Conservation (phyloP, 2,113 vertebrate genomes). For the Bungarus multicinctus region DNA sequence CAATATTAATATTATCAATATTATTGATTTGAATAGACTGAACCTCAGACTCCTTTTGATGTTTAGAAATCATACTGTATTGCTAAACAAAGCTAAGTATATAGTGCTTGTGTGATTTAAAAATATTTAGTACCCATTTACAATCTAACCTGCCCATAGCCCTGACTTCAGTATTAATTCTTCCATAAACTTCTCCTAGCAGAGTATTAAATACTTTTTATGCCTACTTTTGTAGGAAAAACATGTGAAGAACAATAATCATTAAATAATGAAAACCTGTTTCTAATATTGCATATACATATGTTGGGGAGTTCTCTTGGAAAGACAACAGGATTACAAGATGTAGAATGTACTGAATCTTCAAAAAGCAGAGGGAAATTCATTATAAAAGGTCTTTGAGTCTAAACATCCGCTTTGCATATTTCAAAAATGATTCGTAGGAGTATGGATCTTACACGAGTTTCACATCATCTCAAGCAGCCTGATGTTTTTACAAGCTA, state of each 20-base stretch:
- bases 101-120: neutral
- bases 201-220: slow-evolving; percentile 2
- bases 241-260: neutral
- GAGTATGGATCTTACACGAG: neutral
- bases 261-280: neutral
- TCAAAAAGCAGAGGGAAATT: neutral
- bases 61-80: neutral
- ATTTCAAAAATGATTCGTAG: neutral
- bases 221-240: neutral
- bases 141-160: neutral
- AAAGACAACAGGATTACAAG: neutral
- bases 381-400: neutral
- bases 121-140: slow-evolving; percentile 1
- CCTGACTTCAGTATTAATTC: neutral
- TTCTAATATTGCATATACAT: neutral
- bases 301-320: neutral
- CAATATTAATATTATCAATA: neutral
- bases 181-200: neutral
- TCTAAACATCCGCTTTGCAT: neutral
- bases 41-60: neutral
- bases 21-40: neutral
- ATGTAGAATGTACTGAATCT: neutral
- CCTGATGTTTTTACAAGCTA: neutral
- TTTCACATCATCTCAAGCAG: neutral
- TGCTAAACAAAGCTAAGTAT: neutral